Base-by-base conservation (phyloP, 2,113 vertebrate genomes). In the Hydrochoerus hydrochaeris region DNA sequence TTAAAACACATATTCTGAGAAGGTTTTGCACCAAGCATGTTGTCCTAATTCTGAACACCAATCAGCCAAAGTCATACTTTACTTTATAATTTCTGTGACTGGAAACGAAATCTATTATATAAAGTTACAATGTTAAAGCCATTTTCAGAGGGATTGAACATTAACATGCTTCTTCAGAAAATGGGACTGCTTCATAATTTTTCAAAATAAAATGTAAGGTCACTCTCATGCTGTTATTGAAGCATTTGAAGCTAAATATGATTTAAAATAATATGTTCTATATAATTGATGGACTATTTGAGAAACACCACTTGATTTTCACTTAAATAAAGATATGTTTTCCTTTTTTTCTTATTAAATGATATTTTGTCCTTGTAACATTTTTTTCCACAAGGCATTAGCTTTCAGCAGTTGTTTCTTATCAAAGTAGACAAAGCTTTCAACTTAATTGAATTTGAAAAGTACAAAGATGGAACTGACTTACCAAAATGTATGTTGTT, bases 361-460 rank as follows among this genome's bases (percentile, higher is more conserved):
- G 58, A 91, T 96, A 96, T 85, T 96, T 96, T 96, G 91, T 95
- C 91, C 91, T 97, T 95, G 94, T 86, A 94, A 95, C 89, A 93
- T 95, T 96, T 98, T 54, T 57, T 97, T 82, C 73, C 73, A 4
- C 26, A 69, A 96, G 89, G 69, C 92, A 97, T 95, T 96, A 91
- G 58, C 85, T 97, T 98, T 96, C 91, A 94, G 83, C 83, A 92
- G 85, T 96, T 97, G 95, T 95, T n/a, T 90, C 90, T 97, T 98
- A 97, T 97, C 93, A 97, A 96, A 91, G 30, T 62, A 98, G 89
- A 98, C 85, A 98, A 97, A 95, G 83, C 96, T 97, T 97, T 97
- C 96, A 95, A 88, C 49, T 93, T 96, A 97, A 97, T 93, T 96
- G 96, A 97, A 96, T 97, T 95, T 95, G 80, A 90, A 96, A 97